Conservation (phyloP, 2,113 vertebrate genomes). For the Triplophysa tibetana region DNA sequence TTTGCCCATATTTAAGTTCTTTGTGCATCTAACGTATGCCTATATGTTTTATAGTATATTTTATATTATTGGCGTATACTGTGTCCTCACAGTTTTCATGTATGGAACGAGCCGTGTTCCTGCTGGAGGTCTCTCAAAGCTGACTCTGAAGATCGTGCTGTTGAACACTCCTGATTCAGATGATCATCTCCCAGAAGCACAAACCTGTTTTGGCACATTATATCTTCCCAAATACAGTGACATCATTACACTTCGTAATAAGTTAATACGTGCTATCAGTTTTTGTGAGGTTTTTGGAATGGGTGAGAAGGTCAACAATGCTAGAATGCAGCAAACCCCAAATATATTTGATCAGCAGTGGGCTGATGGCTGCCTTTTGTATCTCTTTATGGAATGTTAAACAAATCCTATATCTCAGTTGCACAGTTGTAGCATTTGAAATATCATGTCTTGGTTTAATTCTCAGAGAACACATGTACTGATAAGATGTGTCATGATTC, state of each 20-base stretch:
- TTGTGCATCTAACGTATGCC: neutral
- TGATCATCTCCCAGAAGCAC: neutral
- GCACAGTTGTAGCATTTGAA: too few species aligned
- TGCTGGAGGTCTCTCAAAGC: conserved; percentile 3
- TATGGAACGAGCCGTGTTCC: conserved; percentile 62
- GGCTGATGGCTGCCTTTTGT: neutral
- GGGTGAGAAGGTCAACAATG: neutral
- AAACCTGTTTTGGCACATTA: conserved; percentile 45
- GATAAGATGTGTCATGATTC: too few species aligned
- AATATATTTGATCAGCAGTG: neutral
- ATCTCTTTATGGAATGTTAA: neutral
- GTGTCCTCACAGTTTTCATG: conserved; percentile 63
- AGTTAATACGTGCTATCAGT: conserved; percentile 56
- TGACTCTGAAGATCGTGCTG: neutral
- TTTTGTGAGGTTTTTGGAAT: conserved; percentile 59
- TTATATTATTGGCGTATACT: neutral
- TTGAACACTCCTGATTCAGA: conserved; percentile 44
- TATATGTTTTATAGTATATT: neutral
- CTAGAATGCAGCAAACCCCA: neutral
- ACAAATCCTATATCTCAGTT: too few species aligned
- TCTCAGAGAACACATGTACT: too few species aligned
- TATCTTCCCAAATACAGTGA: conserved; percentile 68
- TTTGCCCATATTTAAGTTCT: too few species aligned
- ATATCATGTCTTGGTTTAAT: too few species aligned
- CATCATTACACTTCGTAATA: conserved; percentile 55